A percentile compares a stretch with the other conserved stretches of the same genome.
These are phyloP conservation scores for Tenebrosternarchus preto DNA, from an alignment of 2,113 vertebrate species.

Conservation along the genomic window DNA sequence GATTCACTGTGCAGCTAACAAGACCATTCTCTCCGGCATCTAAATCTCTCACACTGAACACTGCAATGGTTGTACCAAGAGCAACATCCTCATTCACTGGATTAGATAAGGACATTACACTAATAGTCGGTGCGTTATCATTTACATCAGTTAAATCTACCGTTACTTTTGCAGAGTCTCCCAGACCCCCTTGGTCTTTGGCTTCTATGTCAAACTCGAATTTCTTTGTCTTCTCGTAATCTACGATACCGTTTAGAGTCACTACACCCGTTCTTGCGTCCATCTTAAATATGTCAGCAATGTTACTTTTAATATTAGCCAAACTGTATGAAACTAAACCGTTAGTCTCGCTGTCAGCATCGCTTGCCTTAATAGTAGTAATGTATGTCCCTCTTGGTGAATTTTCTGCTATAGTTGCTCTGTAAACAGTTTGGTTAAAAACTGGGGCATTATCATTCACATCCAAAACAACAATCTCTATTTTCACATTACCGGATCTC, in stretches of 20 bases:
- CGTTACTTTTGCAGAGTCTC: constrained; percentile 24
- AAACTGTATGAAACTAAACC: constrained; percentile 55
- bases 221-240: constrained; percentile 24
- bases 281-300: constrained; percentile 14
- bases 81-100: constrained; percentile 12
- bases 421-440: constrained; percentile 67
- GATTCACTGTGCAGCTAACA: constrained; percentile 20
- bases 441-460: constrained; percentile 70
- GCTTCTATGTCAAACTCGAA: constrained; percentile 23
- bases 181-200: constrained; percentile 37
- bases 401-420: constrained; percentile 59
- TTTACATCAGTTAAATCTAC: constrained; percentile 29
- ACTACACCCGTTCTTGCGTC: constrained; percentile 18
- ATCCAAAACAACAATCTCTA: constrained; percentile 66
- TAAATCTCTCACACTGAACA: constrained; percentile 27
- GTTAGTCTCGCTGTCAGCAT: constrained; percentile 63
- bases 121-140: constrained; percentile 28
- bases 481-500: constrained; percentile 60
- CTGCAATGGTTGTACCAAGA: constrained; percentile 4
- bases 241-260: constrained; percentile 6
- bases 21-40: constrained; percentile 20
- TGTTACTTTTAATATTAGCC: constrained; percentile 40
- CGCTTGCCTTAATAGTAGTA: constrained; percentile 61
- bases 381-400: constrained; percentile 46
- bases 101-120: constrained; percentile 21